These are phyloP conservation scores for Drosophila ironensis DNA, from an alignment of 1,140 invertebrate species.

Conservation along the genomic window DNA sequence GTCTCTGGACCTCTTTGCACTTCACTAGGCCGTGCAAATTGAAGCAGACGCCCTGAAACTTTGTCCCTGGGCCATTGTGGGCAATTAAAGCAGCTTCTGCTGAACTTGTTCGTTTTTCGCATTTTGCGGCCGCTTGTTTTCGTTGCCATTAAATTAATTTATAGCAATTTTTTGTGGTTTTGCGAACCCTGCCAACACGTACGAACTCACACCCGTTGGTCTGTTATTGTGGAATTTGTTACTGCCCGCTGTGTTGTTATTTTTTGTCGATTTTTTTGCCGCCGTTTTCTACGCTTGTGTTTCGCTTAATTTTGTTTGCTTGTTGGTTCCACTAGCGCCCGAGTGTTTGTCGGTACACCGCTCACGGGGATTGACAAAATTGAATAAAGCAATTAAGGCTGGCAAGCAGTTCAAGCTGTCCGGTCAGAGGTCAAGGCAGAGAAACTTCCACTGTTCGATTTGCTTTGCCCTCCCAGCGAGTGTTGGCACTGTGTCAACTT, in stretches of 20 bases:
- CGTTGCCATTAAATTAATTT: constrained; percentile 59
- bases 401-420: background rate
- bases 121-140: constrained; percentile 15
- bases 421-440: background rate
- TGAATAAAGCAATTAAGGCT: constrained; percentile 27
- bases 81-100: constrained; percentile 53
- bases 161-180: constrained; percentile 36
- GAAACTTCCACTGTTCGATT: constrained; percentile 18
- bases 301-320: constrained; percentile 11
- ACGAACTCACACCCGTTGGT: no score
- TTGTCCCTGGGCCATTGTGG: constrained; percentile 18
- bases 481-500: constrained; percentile 32
- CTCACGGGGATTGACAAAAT: constrained; percentile 21
- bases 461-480: background rate
- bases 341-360: background rate
- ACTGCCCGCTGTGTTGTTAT: background rate
- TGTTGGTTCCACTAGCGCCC: background rate
- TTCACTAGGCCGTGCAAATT: constrained; percentile 1
- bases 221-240: constrained; percentile 13
- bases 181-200: constrained; percentile 1
- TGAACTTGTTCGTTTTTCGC: constrained; percentile 3
- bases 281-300: background rate
- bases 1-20: constrained; percentile 6
- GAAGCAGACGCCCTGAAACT: constrained; percentile 4
- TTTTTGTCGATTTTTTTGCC: background rate